A percentile compares a stretch with the other conserved stretches of the same genome.
Evolutionary conservation across 2,113 vertebrate species (phyloP).

Genomic region (mouse (Mus musculus)): DNA sequence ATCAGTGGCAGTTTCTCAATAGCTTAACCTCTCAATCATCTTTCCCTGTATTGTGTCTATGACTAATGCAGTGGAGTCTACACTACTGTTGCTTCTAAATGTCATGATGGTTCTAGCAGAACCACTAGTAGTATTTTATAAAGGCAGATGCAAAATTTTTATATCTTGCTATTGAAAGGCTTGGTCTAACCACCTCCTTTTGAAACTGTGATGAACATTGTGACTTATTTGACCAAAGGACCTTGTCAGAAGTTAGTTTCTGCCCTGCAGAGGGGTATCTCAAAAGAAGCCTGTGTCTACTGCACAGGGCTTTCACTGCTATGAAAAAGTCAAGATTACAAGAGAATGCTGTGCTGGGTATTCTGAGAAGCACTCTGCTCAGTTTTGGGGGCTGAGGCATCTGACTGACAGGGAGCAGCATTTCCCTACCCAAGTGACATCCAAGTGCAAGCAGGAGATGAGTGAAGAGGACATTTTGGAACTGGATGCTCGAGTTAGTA

Average conservation of each 20-base stretch:
- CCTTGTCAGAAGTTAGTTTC: neutral
- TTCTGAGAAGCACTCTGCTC: neutral
- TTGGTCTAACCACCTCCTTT: neutral
- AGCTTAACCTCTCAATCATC: neutral
- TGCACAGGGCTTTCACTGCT: neutral
- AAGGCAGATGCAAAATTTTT: neutral
- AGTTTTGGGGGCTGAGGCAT: neutral
- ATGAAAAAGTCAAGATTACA: neutral
- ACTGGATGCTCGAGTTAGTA: neutral
- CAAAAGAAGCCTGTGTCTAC: neutral
- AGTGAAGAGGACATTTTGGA: neutral
- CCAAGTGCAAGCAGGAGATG: neutral
- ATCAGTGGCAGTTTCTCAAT: neutral
- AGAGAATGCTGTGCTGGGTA: neutral
- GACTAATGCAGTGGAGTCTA: no score
- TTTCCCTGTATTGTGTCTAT: neutral
- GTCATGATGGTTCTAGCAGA: fast-evolving
- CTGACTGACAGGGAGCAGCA: neutral
- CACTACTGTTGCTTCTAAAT: neutral
- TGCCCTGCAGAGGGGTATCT: neutral
- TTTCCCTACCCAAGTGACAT: neutral
- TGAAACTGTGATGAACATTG: neutral
- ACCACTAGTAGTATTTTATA: neutral
- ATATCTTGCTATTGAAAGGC: neutral
- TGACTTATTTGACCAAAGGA: neutral